Conservation (phyloP, 2,888 invertebrate genomes). For the Pandemis corylana region DNA sequence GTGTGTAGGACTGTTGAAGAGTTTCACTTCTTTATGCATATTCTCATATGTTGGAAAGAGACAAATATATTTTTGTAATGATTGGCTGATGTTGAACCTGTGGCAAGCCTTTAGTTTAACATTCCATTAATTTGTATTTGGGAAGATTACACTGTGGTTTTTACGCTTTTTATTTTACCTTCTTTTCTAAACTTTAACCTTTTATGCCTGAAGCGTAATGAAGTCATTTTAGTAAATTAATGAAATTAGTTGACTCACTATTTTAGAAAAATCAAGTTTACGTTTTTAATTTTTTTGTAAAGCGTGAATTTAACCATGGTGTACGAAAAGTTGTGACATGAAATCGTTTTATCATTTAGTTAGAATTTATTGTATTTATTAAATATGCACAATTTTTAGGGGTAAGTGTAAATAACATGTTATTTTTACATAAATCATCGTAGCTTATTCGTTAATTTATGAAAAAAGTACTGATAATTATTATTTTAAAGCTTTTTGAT, state of each 20-base stretch:
- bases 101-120: slow-evolving; percentile 19
- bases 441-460: slow-evolving; percentile 34
- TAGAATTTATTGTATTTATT: slow-evolving; percentile 25
- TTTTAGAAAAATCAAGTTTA: not conserved
- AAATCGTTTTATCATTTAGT: slow-evolving; percentile 3
- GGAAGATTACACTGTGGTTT: slow-evolving; percentile 23
- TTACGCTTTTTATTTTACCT: not conserved
- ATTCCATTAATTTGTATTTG: slow-evolving; percentile 36
- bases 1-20: not conserved
- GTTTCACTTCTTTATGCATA: not conserved
- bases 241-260: not conserved
- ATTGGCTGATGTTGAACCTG: not conserved
- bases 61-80: not conserved
- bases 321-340: slow-evolving; percentile 31
- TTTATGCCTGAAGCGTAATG: not conserved
- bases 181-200: not conserved
- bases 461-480: slow-evolving; percentile 38
- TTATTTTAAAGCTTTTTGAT: slow-evolving; percentile 23
- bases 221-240: not conserved
- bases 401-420: slow-evolving; percentile 42
- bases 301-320: slow-evolving; percentile 17
- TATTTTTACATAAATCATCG: slow-evolving; percentile 38
- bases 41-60: not conserved
- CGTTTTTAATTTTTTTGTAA: not conserved
- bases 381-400: slow-evolving; percentile 31